Evolutionary conservation across 2,113 vertebrate species (phyloP), one percentile per base, ranked within the genome.

Genomic region (Stomatorhinus ivindoensis): DNA sequence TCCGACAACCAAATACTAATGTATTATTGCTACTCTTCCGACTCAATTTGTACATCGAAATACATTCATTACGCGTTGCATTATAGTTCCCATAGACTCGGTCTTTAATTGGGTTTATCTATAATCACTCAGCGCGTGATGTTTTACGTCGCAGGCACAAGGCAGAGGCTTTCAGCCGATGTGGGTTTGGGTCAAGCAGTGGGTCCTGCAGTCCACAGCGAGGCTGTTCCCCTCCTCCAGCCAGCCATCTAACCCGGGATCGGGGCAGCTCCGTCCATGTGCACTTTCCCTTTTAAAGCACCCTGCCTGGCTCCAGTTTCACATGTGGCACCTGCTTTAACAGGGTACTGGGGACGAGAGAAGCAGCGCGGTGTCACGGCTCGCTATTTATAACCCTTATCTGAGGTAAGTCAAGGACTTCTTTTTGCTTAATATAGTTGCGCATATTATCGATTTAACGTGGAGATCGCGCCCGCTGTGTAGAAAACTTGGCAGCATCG

Each of bases 281-380:
- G 61, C n/a, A 69, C n/a, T 69, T 89, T 88, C 88, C 65, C 87
- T 58, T 50, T 76, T 82, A 82, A 39, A 42, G 13, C 73, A 19
- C 13, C 31, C 73, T 13, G 73, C 35, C 35, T 80, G 73, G 31
- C 31, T 80, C 35, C 73, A 80, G 73, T 80, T 80, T 80, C 35
- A 80, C 73, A 42, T 80, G 65, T 73, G 65, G n/a, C 73, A 80
- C 31, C 73, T 80, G 73, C 73, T 80, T 42, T 42, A 80, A 42
- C 19, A 80, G 73, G 69, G 73, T 35, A 80, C 17, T 13, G 73
- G 15, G 35, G 73, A 39, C 73, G 15, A 42, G 35, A 11, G 35
- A 42, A 35, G 35, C 31, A 17, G 31, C 35, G 35, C 35, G 35
- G 3, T 80, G 73, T 42, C 73, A 42, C 31, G 35, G 73, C 73